Base-by-base conservation (phyloP, 1,140 invertebrate species). In the Philotrypesis tridentata region DNA sequence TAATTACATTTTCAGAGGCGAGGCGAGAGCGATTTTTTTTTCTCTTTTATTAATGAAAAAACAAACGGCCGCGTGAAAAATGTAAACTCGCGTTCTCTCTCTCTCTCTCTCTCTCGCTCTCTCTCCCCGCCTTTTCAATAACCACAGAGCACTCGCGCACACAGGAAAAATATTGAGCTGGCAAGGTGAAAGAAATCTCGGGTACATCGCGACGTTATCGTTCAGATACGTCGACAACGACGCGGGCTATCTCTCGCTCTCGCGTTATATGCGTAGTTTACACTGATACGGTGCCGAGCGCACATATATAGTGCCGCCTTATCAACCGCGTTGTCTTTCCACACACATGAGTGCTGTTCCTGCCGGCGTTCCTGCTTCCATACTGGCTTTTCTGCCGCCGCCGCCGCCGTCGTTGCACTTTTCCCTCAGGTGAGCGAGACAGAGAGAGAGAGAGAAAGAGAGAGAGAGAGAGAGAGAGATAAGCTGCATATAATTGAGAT, bases 251-350 rank as follows among this genome's bases (percentile, higher is more conserved):
- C 68, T 78, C 55, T 25, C n/a, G 23, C 78, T 73, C 48, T 73
- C 55, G 31, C 37, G 31, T 82, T 73, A 29, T 73, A 29, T 73
- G 80, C 75, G 75, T 55, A 82, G 80, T 82, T 82, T 82, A 82
- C 68, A 82, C 75, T 82, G 80, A 82, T 82, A 78, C 48, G 48
- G 48, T 27, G 8, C 67, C 67, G 25, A 37, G 29, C 67, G 21
- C 21, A 55, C n/a, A 43, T 3, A 37, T n/a, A 8, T 37, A 43
- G 40, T 14, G 40, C 40, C n/a, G 33, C 8, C 80, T 82, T 82
- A 82, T 82, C 80, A 63, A 60, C 67, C 0, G 33, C 79, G 71
- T 76, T 43, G 65, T 43, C 63, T 71, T 63, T 82, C 79, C 1
- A 43, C 33, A n/a, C n/a, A n/a, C n/a, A 3, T 63, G 37, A 68